Evolutionary conservation across 2,888 invertebrate genomes (phyloP).

Genomic region (Mesorhabditis belari): DNA sequence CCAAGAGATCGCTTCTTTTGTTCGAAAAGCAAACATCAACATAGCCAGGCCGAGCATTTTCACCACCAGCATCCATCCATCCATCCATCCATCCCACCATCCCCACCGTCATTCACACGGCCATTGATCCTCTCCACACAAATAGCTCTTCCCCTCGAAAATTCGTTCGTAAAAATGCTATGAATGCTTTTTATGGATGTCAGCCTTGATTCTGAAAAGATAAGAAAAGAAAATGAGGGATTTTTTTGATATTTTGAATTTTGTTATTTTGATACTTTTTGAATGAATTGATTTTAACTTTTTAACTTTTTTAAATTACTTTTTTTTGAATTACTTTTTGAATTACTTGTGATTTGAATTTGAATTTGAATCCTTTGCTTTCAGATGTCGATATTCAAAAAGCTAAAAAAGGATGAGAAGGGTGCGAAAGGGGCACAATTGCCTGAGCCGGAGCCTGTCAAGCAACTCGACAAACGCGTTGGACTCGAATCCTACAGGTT

Average conservation of each 20-base stretch:
- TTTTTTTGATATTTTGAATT: background rate
- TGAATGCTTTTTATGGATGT: background rate
- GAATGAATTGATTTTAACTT: background rate
- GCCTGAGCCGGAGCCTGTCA: constrained; percentile 44
- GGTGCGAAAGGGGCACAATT: constrained; percentile 34
- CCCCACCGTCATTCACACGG: no score
- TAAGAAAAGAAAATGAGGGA: background rate
- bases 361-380: no score
- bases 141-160: no score
- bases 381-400: constrained; percentile 50
- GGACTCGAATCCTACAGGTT: constrained; percentile 47
- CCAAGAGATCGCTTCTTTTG: no score
- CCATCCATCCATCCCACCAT: no score
- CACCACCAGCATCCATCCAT: no score
- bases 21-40: no score
- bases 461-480: constrained; percentile 41
- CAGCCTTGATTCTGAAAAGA: background rate
- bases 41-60: no score
- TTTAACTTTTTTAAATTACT: background rate
- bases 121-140: no score
- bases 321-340: background rate
- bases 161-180: no score
- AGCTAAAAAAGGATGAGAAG: constrained; percentile 37
- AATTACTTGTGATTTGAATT: no score
- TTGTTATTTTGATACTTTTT: background rate